Conservation (phyloP, 2,888 invertebrate genomes). For the Allacma fusca region DNA sequence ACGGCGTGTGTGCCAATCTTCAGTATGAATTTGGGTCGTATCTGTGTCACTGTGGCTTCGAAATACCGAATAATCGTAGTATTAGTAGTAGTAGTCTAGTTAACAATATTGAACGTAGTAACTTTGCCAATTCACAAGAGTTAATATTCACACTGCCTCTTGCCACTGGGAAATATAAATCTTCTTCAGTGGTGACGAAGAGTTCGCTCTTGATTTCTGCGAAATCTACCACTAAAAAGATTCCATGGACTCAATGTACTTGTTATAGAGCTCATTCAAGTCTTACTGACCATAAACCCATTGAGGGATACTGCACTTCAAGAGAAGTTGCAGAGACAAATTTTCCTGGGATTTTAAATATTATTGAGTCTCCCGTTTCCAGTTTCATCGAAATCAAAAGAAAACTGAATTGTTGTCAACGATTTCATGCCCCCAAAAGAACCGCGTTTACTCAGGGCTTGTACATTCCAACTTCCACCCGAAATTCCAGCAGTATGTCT, state of each 20-base stretch:
- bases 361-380: background rate
- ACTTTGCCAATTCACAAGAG: background rate
- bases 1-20: conserved; percentile 49
- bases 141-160: no score
- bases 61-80: conserved; percentile 17
- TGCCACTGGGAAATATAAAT: no score
- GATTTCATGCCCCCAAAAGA: background rate
- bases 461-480: background rate
- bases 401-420: background rate
- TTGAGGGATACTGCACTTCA: conserved; percentile 41
- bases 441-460: background rate
- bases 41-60: conserved; percentile 50
- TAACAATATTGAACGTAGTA: background rate
- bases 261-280: conserved; percentile 35
- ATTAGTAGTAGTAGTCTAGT: background rate
- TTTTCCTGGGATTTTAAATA: background rate
- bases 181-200: no score
- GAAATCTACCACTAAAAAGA: background rate
- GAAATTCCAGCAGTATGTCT: no score
- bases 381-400: background rate
- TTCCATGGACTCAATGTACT: conserved; percentile 8
- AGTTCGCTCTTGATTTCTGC: background rate
- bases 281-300: conserved; percentile 28
- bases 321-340: background rate
- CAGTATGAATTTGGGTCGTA: conserved; percentile 50